phyloP scores from a whole-genome alignment of 2,888 invertebrate species.

The Trissolcus japonicus region DNA sequence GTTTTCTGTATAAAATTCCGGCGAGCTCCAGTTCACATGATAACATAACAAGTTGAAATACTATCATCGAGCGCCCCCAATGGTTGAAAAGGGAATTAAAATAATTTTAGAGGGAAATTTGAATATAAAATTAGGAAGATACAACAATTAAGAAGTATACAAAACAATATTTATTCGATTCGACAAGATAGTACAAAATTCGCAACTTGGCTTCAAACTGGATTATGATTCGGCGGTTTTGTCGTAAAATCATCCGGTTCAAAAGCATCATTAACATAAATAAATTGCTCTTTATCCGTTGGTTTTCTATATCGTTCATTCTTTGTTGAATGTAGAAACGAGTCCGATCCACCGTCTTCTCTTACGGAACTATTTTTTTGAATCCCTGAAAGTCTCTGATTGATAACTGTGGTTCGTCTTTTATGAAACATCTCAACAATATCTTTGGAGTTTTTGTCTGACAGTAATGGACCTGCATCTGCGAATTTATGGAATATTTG shows the following conservation, averaged over 20 bases:
- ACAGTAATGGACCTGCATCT: slow-evolving; percentile 77
- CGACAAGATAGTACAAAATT: not conserved
- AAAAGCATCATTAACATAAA: slow-evolving; percentile 36
- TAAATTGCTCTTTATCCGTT: slow-evolving; percentile 22
- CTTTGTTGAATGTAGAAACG: slow-evolving; percentile 12
- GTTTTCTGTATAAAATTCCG: no score
- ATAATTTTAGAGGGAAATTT: no score
- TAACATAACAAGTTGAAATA: no score
- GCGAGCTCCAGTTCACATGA: no score
- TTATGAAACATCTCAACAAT: slow-evolving; percentile 85
- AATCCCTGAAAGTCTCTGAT: slow-evolving; percentile 88
- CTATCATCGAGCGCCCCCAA: no score
- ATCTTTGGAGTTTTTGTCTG: slow-evolving; percentile 69
- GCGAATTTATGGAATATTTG: not conserved
- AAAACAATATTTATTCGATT: no score
- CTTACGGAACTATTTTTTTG: slow-evolving; percentile 81
- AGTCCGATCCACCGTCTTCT: slow-evolving; percentile 77
- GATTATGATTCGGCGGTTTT: not conserved
- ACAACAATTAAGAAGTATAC: no score
- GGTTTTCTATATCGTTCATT: slow-evolving; percentile 2
- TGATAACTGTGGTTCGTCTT: slow-evolving; percentile 88
- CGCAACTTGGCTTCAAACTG: not conserved
- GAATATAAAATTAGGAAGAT: no score
- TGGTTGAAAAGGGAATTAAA: no score
- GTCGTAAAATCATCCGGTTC: slow-evolving; percentile 14